Evolutionary conservation across 2,797 vertebrate genomes (phyloP), one percentile per base, ranked within the genome.

Genomic region (Xerus rutilus): DNA sequence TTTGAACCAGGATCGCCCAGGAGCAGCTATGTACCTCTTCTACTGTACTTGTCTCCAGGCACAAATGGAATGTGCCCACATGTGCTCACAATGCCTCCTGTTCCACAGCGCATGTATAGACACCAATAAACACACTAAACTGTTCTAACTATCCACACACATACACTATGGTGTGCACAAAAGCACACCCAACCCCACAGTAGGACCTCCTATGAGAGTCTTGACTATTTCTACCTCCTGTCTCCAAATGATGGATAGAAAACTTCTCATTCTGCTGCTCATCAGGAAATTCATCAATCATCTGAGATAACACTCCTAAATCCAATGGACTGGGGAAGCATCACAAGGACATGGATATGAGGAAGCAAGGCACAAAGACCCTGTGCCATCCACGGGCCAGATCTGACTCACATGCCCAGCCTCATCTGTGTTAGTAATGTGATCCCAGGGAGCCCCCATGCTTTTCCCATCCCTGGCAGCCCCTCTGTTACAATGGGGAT

Each of bases 151-250:
- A 21, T 18, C 57, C 28, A 32, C 23, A 14, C 20, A 30, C 23
- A 78, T 15, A 30, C 23, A 20, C 49, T 1, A 0, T 1, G 35
- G 21, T 1, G 14, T 54, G 43, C 4, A 15, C n/a, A 30, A 6
- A 1, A 15, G 14, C 10, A 65, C 45, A 47, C 28, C 23, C 0
- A 45, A 45, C 4, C 3, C 69, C 43, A n/a, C 17, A 17, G 3
- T 3, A 32, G 14, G 30, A 39, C n/a, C 69, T 57, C 39, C 91
- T 67, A 28, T 5, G 3, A 20, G 35, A 23, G 43, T 72, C 64
- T 74, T 74, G 57, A 7, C 64, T 76, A 15, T 30, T 83, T 65
- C 45, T 18, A 25, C 47, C 15, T 89, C 21, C 77, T 59, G 0
- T 78, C 83, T 85, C 69, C 28, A 13, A 11, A 9, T 62, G 30